A percentile compares a stretch with the other conserved stretches of the same genome.
Conservation (phyloP, 1,140 invertebrate genomes). For the Trigoniulus corallinus region DNA sequence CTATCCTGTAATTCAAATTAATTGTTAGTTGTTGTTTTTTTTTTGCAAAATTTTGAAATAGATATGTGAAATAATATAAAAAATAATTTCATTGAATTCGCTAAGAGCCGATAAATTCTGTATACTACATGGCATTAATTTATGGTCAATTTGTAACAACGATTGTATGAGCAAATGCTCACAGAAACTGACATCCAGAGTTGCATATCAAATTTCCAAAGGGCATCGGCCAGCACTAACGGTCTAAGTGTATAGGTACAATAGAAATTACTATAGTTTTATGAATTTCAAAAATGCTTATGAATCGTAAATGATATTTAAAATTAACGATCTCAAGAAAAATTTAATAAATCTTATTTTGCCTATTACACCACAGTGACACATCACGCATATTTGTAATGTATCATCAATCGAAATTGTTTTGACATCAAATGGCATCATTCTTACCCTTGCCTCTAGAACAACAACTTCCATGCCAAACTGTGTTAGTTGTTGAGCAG, state of each 20-base stretch:
- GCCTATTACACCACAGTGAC: constrained; percentile 12
- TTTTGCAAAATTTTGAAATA: neutral
- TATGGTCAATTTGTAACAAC: too few relatives aligned
- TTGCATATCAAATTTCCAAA: too few relatives aligned
- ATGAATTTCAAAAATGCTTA: too few relatives aligned
- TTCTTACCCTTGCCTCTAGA: constrained; percentile 65
- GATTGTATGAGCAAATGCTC: too few relatives aligned
- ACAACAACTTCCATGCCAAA: constrained; percentile 94
- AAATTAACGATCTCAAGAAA: too few relatives aligned
- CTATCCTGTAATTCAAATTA: constrained; percentile 46
- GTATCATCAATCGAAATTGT: constrained; percentile 4
- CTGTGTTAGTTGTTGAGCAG: constrained; percentile 81
- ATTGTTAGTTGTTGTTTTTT: neutral
- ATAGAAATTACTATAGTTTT: too few relatives aligned
- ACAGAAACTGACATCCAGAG: too few relatives aligned
- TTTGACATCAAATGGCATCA: neutral
- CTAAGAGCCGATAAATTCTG: too few relatives aligned
- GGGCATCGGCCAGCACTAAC: too few relatives aligned
- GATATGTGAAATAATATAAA: neutral
- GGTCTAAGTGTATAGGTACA: too few relatives aligned
- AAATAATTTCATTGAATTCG: neutral
- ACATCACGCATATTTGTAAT: neutral
- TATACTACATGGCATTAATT: too few relatives aligned
- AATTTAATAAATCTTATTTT: too few relatives aligned
- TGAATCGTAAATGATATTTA: neutral